Evolutionary conservation across 2,888 invertebrate species (phyloP), one percentile per base, ranked within the genome.

Genomic region (Thymelicus acteon): DNA sequence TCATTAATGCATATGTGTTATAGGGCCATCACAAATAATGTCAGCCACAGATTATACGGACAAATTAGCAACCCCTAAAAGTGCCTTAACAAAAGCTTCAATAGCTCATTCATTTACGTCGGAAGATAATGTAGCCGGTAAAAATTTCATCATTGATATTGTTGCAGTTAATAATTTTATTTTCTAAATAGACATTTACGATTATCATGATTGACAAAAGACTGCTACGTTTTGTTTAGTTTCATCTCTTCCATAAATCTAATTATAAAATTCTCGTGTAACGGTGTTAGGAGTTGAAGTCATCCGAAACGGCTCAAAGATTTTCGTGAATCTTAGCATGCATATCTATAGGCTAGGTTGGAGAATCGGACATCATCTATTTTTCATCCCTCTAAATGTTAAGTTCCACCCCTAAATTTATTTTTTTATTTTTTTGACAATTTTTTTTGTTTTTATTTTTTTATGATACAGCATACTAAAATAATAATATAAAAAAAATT

Each of bases 31-130:
- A 48, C 37, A 39, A 58, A 66, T 48, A 66, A 66, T 47, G 66
- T 66, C 66, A 37, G 49, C 12, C 48, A 47, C 49, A 60, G 60
- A 7, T 67, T 67, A 67, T 49, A 48, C 49, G 60, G 60, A 60
- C 40, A 60, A 67, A 67, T 67, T 52, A 61, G 52, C 12, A 60
- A 52, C 2, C 52, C 67, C n/a, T 44, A 60, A 67, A 63, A 52
- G 52, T 60, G n/a, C 13, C 67, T 52, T 52, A 49, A 67, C 67
- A 67, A 60, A 67, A 67, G 60, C 67, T 49, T 67, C 52, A 67
- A 67, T 67, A 67, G 61, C 60, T 39, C 60, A 60, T 67, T 67
- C 6, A 40, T 67, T 60, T 60, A 40, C 24, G 67, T 60, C 52
- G 39, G 48, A 67, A 67, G 37, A 31, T 31, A 49, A 47, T 19